Evolutionary conservation across 2,797 vertebrate genomes (phyloP), one percentile per base, ranked within the genome.

Genomic region (Typhlichthys subterraneus): DNA sequence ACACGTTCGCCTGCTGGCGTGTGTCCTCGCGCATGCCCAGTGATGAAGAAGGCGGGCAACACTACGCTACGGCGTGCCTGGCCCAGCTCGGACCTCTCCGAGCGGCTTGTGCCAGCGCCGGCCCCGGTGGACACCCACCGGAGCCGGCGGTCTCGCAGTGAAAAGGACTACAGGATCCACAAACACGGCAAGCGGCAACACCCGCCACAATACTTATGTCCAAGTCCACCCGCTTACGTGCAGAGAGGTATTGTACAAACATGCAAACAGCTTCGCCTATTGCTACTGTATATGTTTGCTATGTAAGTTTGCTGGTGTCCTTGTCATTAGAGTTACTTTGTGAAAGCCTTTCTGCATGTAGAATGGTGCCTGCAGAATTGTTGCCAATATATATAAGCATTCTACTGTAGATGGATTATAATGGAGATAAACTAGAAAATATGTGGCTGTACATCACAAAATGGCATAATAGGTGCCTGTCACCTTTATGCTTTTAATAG

Each of bases 41-140:
- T 23, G 31, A 97, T 97, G 95, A 96, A 96, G 94, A 97, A 96
- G 90, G 95, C 94, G 3, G 91, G 93, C 87, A 96, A 95, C 80
- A 94, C 94, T 75, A 94, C 94, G 67, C 88, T 97, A 85, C 92
- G 94, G 84, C 90, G 94, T 75, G 95, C 94, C 76, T 97, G 96
- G 95, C 95, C 94, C 79, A 96, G 95, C 89, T 93, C 95, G 38
- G 95, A 97, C 84, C 94, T 96, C 81, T 95, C 94, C 0, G 95
- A 95, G 88, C 92, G 94, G 85, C 58, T 68, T 33, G 53, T 66
- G 76, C 69, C 63, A 5, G 60, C 51, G 1, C 12, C 63, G 9
- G 56, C 57, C 10, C 50, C 67, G 1, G 45, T 33, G 6, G 74
- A 79, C 12, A 59, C 61, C 42, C 73, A 53, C 23, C 71, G 59